phyloP scores from a whole-genome alignment of 2,888 invertebrate genomes.

The Dendrolimus pini region DNA sequence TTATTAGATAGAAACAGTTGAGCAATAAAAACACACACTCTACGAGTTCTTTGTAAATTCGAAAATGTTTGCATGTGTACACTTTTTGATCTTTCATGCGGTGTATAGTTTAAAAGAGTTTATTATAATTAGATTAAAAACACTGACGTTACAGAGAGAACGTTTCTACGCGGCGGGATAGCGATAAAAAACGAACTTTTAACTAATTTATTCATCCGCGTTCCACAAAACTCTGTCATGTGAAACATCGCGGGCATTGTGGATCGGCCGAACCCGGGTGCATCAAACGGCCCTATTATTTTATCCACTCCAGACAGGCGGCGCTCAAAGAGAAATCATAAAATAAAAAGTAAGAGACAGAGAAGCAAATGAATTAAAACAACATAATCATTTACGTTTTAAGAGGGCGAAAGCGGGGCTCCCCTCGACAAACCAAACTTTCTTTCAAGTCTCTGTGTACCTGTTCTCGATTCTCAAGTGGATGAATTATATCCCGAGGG shows the following conservation, averaged over 20 bases:
- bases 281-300: constrained; percentile 39
- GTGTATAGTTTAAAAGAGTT: constrained; percentile 10
- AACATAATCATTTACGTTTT: constrained; percentile 74
- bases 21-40: neutral
- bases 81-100: constrained; percentile 14
- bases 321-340: constrained; percentile 57
- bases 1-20: neutral
- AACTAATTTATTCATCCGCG: constrained; percentile 40
- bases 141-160: constrained; percentile 13
- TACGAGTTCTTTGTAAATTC: constrained; percentile 6
- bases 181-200: constrained; percentile 31
- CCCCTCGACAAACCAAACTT: constrained; percentile 70
- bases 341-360: constrained; percentile 59
- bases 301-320: constrained; percentile 68
- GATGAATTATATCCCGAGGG: constrained; percentile 72
- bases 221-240: constrained; percentile 25
- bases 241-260: constrained; percentile 27
- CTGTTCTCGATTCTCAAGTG: constrained; percentile 72
- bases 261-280: constrained; percentile 19
- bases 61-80: constrained; percentile 2
- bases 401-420: constrained; percentile 57
- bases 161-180: constrained; percentile 24
- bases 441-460: constrained; percentile 71
- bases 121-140: constrained; percentile 19
- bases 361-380: constrained; percentile 74